Percentiles rank a stretch among this genome's conserved stretches.
phyloP scores from a whole-genome alignment of 2,888 invertebrate genomes.

The Colostygia pectinataria region DNA sequence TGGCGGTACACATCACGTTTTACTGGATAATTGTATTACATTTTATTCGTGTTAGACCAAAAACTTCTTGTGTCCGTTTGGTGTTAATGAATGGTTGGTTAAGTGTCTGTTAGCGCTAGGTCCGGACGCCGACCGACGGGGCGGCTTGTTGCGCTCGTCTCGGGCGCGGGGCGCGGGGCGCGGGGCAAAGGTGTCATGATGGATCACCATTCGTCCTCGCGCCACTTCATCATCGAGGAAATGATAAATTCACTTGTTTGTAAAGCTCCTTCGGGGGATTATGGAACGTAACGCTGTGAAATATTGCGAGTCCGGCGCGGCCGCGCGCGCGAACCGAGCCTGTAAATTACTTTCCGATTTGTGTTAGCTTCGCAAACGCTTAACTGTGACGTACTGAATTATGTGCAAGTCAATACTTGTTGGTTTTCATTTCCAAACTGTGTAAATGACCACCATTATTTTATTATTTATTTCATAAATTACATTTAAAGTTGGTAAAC shows the following conservation, averaged over 20 bases:
- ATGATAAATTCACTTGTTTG: constrained; percentile 41
- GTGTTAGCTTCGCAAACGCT: not conserved
- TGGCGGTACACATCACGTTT: too few relatives aligned
- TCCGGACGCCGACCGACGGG: too few relatives aligned
- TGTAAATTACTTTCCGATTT: constrained; percentile 10
- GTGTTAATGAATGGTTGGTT: too few relatives aligned
- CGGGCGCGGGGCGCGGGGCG: not conserved
- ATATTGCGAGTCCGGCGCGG: not conserved
- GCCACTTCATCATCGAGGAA: constrained; percentile 40
- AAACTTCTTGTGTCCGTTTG: too few relatives aligned
- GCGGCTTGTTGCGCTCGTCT: constrained; percentile 4
- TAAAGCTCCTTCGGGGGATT: constrained; percentile 13
- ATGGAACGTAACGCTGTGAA: constrained; percentile 2
- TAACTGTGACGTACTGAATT: not conserved
- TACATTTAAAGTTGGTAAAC: too few relatives aligned
- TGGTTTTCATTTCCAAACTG: too few relatives aligned
- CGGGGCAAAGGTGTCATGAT: constrained; percentile 30
- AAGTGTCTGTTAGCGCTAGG: too few relatives aligned
- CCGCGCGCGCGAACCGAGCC: not conserved
- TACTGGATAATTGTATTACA: too few relatives aligned
- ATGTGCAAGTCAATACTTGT: too few relatives aligned
- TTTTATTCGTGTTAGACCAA: too few relatives aligned
- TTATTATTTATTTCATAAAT: too few relatives aligned
- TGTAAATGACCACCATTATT: too few relatives aligned
- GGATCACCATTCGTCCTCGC: constrained; percentile 37